A percentile compares a stretch with the other conserved stretches of the same genome.
These are phyloP conservation scores for Micronisus gabar DNA, from an alignment of 2,113 vertebrate species.

Conservation along the genomic window DNA sequence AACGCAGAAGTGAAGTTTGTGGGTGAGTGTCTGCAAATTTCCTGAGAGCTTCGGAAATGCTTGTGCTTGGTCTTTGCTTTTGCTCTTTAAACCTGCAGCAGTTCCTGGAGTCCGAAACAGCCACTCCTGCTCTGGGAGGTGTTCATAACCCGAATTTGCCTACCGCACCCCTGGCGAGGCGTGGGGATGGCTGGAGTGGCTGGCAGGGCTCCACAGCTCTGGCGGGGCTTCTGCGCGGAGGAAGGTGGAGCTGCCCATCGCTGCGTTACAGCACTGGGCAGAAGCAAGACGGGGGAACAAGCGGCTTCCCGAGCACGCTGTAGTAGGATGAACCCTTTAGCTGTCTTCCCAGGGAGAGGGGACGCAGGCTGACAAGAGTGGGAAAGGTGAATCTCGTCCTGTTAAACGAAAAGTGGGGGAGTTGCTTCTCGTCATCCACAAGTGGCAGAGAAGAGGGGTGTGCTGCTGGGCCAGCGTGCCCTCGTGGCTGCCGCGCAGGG, in stretches of 20 bases:
- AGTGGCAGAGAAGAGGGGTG: neutral
- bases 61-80: neutral
- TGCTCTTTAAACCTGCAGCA: neutral
- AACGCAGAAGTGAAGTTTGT: neutral
- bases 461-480: neutral
- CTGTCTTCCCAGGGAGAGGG: neutral
- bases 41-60: neutral
- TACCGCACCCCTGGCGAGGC: neutral
- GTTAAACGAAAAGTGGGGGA: neutral
- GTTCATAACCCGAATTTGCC: neutral
- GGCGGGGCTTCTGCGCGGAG: neutral
- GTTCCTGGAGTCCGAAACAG: neutral
- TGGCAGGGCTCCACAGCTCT: neutral
- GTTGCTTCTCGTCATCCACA: rapidly evolving
- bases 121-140: neutral
- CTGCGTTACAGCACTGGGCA: neutral
- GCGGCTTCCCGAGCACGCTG: neutral
- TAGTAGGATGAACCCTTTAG: neutral
- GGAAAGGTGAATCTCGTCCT: neutral
- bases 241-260: neutral
- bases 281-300: neutral
- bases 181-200: neutral
- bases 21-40: neutral
- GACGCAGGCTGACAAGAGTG: neutral
- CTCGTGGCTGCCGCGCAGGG: neutral